phyloP scores from a whole-genome alignment of 2,888 invertebrate species.

The Vesta saturnalis region DNA sequence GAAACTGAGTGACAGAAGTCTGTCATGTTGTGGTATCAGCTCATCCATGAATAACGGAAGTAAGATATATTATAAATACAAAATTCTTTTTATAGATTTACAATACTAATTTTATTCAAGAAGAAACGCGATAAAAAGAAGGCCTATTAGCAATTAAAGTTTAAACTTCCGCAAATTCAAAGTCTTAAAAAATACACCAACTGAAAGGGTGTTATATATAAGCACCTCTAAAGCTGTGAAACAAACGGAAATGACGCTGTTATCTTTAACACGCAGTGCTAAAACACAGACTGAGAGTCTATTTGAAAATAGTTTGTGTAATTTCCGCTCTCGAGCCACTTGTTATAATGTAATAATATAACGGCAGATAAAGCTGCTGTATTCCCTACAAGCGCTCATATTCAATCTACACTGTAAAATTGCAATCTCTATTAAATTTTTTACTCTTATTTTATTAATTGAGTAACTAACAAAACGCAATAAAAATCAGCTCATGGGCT shows the following conservation, averaged over 20 bases:
- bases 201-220: conserved; percentile 27
- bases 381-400: conserved; percentile 36
- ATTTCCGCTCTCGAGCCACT: conserved; percentile 63
- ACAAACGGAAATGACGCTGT: conserved; percentile 61
- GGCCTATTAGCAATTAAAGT: conserved; percentile 23
- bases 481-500: too few species aligned
- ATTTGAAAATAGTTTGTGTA: conserved; percentile 65
- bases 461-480: too few species aligned
- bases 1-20: conserved; percentile 44
- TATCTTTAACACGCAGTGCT: conserved; percentile 59
- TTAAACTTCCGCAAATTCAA: conserved; percentile 18
- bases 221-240: conserved; percentile 47
- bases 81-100: conserved; percentile 2
- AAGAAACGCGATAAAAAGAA: neutral
- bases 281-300: conserved; percentile 61
- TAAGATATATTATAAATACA: conserved; percentile 52
- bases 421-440: neutral
- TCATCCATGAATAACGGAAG: conserved; percentile 50
- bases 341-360: conserved; percentile 63
- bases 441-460: too few species aligned
- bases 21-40: conserved; percentile 27
- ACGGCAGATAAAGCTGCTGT: conserved; percentile 55
- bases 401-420: conserved; percentile 40
- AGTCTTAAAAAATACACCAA: conserved; percentile 15
- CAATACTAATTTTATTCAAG: neutral